Conservation (phyloP, 2,113 vertebrate genomes). For the Equus quagga region DNA sequence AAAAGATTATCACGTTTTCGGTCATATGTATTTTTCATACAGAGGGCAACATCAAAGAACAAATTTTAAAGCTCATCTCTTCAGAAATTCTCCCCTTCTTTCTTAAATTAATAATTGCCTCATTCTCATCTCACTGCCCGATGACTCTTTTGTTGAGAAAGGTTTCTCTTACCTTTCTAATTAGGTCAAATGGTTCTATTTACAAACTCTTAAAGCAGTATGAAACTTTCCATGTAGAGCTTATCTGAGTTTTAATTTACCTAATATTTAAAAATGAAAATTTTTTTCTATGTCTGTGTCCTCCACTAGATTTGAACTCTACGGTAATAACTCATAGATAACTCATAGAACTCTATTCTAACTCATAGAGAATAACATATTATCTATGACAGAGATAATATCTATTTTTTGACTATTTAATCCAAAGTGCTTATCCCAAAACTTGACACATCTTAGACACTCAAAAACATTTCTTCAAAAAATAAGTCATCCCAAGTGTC, state of each 20-base stretch:
- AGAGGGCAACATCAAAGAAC: not conserved
- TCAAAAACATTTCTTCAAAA: not conserved
- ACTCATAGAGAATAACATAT: too few species aligned
- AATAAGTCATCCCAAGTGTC: not conserved
- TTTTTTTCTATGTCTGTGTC: not conserved
- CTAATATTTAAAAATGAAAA: not conserved
- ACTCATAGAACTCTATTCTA: too few species aligned
- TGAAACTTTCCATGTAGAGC: not conserved
- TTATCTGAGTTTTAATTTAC: not conserved
- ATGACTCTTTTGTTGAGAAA: not conserved
- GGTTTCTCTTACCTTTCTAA: not conserved
- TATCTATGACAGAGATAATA: not conserved
- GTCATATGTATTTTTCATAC: not conserved
- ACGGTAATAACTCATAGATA: too few species aligned
- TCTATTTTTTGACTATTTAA: not conserved
- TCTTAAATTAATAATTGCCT: not conserved
- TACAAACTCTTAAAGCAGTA: not conserved
- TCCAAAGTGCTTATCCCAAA: not conserved
- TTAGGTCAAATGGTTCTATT: not conserved
- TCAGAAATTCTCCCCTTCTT: not conserved
- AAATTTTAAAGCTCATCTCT: not conserved
- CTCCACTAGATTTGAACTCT: not conserved
- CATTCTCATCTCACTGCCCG: not conserved
- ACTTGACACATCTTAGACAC: not conserved
- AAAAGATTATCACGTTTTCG: not conserved